Base-by-base conservation (phyloP, 2,113 vertebrate species). In the Casuarius casuarius region DNA sequence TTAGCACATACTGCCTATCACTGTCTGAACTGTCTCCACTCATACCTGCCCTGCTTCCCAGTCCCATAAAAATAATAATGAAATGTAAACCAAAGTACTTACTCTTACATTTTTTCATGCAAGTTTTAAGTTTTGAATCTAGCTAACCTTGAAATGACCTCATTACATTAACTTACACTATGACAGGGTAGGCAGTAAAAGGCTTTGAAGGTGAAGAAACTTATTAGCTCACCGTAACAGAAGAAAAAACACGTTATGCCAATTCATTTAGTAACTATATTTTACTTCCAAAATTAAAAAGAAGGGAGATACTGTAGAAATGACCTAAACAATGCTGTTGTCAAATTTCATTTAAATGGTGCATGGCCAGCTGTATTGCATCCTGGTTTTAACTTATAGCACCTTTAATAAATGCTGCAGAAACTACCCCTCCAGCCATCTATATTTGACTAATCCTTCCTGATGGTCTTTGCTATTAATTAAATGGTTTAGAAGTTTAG, bases 211-310 rank as follows among this genome's bases (percentile, higher is more conserved):
- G 23, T 12, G 26, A 74, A 91, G 29, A 42, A 62, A 40, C 42
- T 6, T 18, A 86, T 6, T 18, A 86, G 19, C 9, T 83, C 84
- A 46, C 26, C 2, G 2, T 19, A 9, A 7, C 40, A 46, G 31
- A 13, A 40, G 2, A 35, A 71, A 26, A 48, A 2, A 0, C 15
- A 11, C 52, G 87, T 52, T 0, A 2, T 25, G 21, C 2, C 14
- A 25, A 10, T 61, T 54, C 4, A 31, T 71, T 89, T 46, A 81
- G 10, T 10, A 54, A 59, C 22, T 59, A 0, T 20, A 21, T 63
- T 71, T 78, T 48, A 66, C 26, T 56, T 46, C 12, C 14, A 86
- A 94, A 81, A 79, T 54, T 33, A 49, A 71, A 18, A 26, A 42
- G 19, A 5, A 61, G 51, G 28, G 25, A 90, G 12, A 68, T 44